Conservation (phyloP, 2,113 vertebrate genomes). For the Rhadina sibilatrix region DNA sequence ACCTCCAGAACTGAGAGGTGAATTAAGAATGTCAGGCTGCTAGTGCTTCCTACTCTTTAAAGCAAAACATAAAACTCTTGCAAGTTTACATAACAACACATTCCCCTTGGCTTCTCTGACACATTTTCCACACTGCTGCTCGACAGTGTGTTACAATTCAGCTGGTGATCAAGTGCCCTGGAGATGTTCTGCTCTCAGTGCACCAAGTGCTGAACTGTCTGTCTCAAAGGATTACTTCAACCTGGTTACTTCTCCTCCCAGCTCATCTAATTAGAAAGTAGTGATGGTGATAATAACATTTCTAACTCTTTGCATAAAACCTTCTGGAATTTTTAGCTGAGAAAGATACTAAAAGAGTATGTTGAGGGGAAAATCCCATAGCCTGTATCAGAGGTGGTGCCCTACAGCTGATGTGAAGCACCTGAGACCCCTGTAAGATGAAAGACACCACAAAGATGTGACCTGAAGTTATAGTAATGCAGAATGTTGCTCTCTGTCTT, state of each 20-base stretch:
- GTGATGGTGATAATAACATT: not conserved
- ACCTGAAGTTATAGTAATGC: not conserved
- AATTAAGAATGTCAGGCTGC: not conserved
- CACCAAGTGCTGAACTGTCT: not conserved
- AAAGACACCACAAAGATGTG: not conserved
- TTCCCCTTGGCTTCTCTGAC: not conserved
- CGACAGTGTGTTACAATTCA: not conserved
- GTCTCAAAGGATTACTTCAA: not conserved
- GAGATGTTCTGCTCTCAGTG: not conserved
- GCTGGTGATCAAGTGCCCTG: not conserved
- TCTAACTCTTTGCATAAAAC: not conserved
- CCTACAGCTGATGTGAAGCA: not conserved
- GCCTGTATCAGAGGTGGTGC: not conserved
- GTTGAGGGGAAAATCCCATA: not conserved
- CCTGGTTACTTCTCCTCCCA: not conserved
- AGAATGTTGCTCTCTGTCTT: constrained; percentile 2
- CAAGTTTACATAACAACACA: not conserved
- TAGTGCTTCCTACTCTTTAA: not conserved
- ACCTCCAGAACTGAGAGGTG: not conserved
- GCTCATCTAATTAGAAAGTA: not conserved
- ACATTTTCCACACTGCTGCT: not conserved
- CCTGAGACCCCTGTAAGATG: not conserved
- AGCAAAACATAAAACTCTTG: not conserved
- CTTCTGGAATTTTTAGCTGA: not conserved
- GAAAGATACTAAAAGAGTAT: not conserved